Percentiles rank a stretch among this genome's conserved stretches.
Conservation (phyloP, 2,113 vertebrate genomes). For the Epinephelus fuscoguttatus region DNA sequence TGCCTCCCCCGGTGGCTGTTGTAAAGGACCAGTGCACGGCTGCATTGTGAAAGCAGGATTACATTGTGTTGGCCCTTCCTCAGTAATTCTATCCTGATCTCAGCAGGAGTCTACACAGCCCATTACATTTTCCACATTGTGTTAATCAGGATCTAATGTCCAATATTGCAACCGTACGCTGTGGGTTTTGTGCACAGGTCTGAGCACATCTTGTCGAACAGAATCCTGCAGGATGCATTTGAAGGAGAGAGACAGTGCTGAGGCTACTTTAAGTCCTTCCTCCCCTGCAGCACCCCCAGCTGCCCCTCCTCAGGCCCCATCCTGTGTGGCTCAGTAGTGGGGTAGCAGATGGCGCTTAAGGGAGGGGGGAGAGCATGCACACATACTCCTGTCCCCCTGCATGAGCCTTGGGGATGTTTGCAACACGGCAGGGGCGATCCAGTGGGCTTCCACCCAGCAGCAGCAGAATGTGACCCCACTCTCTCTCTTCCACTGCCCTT, state of each 20-base stretch:
- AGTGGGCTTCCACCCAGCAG: conserved; percentile 73
- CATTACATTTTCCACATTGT: conserved; percentile 79
- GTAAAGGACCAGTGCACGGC: conserved; percentile 69
- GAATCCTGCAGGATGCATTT: conserved; percentile 41
- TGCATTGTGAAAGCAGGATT: conserved; percentile 79
- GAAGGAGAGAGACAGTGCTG: conserved; percentile 33
- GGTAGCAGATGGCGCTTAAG: conserved; percentile 81
- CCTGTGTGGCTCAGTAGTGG: conserved; percentile 77
- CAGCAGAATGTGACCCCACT: conserved; percentile 79
- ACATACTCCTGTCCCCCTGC: conserved; percentile 67
- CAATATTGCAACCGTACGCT: conserved; percentile 28
- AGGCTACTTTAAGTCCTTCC: conserved; percentile 61
- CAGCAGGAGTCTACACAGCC: conserved; percentile 71
- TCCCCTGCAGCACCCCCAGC: conserved; percentile 67
- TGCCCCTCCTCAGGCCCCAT: conserved; percentile 71
- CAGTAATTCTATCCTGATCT: conserved; percentile 74
- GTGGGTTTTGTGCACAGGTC: conserved; percentile 49
- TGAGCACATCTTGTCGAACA: conserved; percentile 22
- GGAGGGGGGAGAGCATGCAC: conserved; percentile 29
- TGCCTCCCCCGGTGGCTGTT: conserved; percentile 75
- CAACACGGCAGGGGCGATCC: conserved; percentile 53
- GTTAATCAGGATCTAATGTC: conserved; percentile 75
- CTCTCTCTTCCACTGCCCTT: conserved; percentile 64
- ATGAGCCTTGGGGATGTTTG: conserved; percentile 70
- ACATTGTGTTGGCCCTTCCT: conserved; percentile 63